Base-by-base conservation (phyloP, 2,888 invertebrate genomes). In the Tachina lurida region DNA sequence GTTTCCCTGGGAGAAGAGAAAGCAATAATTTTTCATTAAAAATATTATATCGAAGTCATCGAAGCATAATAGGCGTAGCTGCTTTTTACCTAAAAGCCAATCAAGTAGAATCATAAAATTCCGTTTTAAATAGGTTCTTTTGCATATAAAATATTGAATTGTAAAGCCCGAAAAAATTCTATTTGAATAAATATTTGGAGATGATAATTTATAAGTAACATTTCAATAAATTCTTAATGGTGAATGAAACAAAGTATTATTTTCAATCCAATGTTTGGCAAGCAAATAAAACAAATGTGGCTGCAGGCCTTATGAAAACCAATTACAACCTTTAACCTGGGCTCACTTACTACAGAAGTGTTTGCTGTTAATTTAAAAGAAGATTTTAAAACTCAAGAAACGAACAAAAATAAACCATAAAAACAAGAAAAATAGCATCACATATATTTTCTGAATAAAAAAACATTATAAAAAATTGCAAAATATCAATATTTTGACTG, bases 311-410 rank as follows among this genome's bases (percentile, higher is more conserved):
- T 22, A 31, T 0, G 1, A 45, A 65, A 60, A 47, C 8, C 67
- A 52, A 67, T 67, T 54, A n/a, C 47, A 84, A 87, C 87, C 87
- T 84, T 76, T 87, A 84, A 87, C 82, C 84, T 31, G 65, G 65
- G 71, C 80, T 83, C 80, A 84, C 80, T 83, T 83, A 84, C 82
- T 70, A 81, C 81, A 86, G 85, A 85, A 87, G 84, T 84, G 67
- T 84, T 77, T 82, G 80, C 70, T 80, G 65, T 67, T 84, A 17
- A 74, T 54, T 54, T 73, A n/a, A 17, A 58, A 19, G 10, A 43
- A 75, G 15, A 60, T 22, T 49, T 12, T 13, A 19, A 49, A 22
- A 1, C 47, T 71, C 43, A 43, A 47, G 19, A 31, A 31, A 31
- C 31, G 7, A 31, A 7, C 31, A 31, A 31, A 31, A 31, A 31